These are phyloP conservation scores for Microctonus brassicae DNA, from an alignment of 2,888 invertebrate species.

Conservation along the genomic window DNA sequence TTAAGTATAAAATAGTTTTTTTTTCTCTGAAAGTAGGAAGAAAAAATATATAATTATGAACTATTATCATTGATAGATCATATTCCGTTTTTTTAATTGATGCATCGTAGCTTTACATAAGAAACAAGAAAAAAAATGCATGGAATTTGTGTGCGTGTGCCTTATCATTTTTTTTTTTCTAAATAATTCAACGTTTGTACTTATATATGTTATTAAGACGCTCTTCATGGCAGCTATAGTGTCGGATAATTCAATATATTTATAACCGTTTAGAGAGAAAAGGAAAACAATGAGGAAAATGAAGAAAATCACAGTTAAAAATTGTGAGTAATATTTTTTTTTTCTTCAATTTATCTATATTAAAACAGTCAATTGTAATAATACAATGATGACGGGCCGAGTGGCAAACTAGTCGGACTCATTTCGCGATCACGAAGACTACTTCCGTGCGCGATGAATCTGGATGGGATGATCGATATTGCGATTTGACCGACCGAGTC, in stretches of 20 bases:
- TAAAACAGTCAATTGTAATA: slow-evolving; percentile 46
- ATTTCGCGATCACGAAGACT: slow-evolving; percentile 53
- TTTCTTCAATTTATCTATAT: background rate
- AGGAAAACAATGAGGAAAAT: background rate
- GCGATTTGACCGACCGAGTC: slow-evolving; percentile 22
- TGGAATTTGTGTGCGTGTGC: background rate
- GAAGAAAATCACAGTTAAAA: background rate
- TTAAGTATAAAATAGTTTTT: slow-evolving; percentile 24
- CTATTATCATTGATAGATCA: background rate
- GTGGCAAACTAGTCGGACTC: slow-evolving; percentile 65
- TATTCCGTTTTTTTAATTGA: background rate
- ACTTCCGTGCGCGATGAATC: slow-evolving; percentile 34
- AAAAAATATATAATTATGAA: slow-evolving; percentile 12
- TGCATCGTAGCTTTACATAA: background rate
- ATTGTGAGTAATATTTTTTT: background rate
- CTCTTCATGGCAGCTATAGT: slow-evolving; percentile 43
- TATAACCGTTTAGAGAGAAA: background rate
- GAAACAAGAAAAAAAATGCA: background rate
- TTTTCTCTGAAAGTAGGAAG: slow-evolving; percentile 4
- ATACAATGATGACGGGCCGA: slow-evolving; percentile 29
- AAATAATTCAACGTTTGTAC: background rate
- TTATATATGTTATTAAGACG: slow-evolving; percentile 37
- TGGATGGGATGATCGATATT: background rate
- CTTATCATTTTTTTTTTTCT: background rate
- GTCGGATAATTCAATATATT: background rate